Evolutionary conservation across 2,113 vertebrate species (phyloP), one percentile per base, ranked within the genome.

Genomic region (Centropus unirufus): DNA sequence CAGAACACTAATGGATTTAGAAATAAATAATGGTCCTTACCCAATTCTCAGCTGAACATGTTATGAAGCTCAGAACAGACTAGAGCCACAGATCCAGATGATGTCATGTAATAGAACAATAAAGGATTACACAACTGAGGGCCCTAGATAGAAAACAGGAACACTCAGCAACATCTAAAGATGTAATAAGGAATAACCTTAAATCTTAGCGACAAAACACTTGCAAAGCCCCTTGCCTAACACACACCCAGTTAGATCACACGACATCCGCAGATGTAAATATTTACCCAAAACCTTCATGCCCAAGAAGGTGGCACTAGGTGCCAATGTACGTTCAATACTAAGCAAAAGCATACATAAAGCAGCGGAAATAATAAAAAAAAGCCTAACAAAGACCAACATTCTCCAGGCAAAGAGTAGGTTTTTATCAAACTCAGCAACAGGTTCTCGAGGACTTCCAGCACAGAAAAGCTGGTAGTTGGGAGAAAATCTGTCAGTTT

Each of bases 1-100:
- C 86, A 95, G 90, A 80, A 61, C 1, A 0, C 68, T 73, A 62
- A 83, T 89, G 83, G 85, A 42, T 91, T 78, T 87, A 82, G 93
- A 91, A 92, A 95, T 75, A 89, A 94, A 34, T 29, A 24, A 89
- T 32, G 6, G 58, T 79, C 89, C 91, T 93, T 96, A 57, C 88
- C 62, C 89, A 95, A 95, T 90, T 79, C 92, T 90, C 69, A 77
- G 58, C 79, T 89, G 80, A 94, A 81, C 30, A 12, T 29, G 91
- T 91, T 85, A 27, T 24, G 83, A 52, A 89, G 91, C 86, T 63
- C 75, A 66, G 18, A 40, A 2, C 49, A 44, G 40, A 59, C 40
- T 15, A 11, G 40, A 39, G 51, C 51, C 82, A 84, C 81, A 87
- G 54, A 54, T 39, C 66, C 84, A 77, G 79, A 91, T 91, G 93